phyloP scores from a whole-genome alignment of 2,797 vertebrate genomes.

The Coregonus sp. region DNA sequence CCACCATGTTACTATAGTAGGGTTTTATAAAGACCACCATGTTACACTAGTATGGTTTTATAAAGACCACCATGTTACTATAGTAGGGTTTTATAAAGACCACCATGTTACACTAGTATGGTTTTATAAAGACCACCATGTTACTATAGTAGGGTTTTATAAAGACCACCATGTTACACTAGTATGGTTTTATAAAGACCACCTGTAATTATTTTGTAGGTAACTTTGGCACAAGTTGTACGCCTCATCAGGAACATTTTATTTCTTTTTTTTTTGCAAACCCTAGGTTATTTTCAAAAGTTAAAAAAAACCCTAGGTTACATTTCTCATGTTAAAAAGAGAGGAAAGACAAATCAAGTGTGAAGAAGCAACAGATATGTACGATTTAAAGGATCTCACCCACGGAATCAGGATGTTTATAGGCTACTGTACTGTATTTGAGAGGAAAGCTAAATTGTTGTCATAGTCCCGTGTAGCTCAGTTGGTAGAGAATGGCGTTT shows the following conservation, averaged over 20 bases:
- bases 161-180: too few species aligned
- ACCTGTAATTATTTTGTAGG: constrained; percentile 48
- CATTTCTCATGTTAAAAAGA: constrained; percentile 26
- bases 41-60: too few species aligned
- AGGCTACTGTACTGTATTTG: constrained; percentile 18
- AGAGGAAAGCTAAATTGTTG: constrained; percentile 12
- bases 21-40: too few species aligned
- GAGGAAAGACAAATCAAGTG: neutral
- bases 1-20: too few species aligned
- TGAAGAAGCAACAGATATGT: neutral
- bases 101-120: too few species aligned
- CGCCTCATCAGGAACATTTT: constrained; percentile 14
- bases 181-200: too few species aligned
- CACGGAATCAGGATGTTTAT: neutral
- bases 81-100: too few species aligned
- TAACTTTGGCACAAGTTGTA: constrained; percentile 30
- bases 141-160: too few species aligned
- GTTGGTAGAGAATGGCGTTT: too few species aligned
- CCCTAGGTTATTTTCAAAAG: constrained; percentile 23
- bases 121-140: too few species aligned
- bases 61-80: too few species aligned
- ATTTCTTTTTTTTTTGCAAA: constrained; percentile 24
- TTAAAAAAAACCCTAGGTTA: constrained; percentile 10
- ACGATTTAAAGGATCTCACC: neutral
- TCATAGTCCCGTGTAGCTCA: neutral